Percentiles rank a stretch among this genome's conserved stretches.
These are phyloP conservation scores for Heterotis niloticus DNA, from an alignment of 2,113 vertebrate species.

Conservation along the genomic window DNA sequence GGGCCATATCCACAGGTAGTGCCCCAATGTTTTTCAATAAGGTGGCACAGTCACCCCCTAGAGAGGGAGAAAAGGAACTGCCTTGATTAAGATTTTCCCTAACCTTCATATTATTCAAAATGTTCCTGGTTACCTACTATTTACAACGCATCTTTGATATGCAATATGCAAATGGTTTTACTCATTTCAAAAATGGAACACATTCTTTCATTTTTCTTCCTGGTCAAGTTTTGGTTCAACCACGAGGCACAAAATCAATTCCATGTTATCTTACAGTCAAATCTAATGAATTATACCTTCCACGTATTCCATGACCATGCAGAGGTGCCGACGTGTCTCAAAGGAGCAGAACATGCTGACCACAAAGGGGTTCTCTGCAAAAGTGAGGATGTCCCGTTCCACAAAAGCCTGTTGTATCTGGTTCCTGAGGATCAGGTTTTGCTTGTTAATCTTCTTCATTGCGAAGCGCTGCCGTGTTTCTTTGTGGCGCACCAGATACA, in stretches of 20 bases:
- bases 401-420: constrained; percentile 97
- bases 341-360: constrained; percentile 98
- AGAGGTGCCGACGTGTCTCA: constrained; percentile 85
- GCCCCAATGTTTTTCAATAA: constrained; percentile 93
- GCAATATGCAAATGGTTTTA: background rate
- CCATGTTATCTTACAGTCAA: background rate
- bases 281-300: constrained; percentile 69
- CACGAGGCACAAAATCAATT: no score
- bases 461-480: constrained; percentile 87
- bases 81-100: background rate
- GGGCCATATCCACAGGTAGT: constrained; percentile 86
- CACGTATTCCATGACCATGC: constrained; percentile 97
- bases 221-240: no score
- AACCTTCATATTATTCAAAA: background rate
- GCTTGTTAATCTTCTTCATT: constrained; percentile 96
- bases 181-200: no score
- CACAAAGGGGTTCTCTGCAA: constrained; percentile 93
- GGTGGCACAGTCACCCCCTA: constrained; percentile 88
- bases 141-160: background rate
- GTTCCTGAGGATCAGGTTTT: constrained; percentile 90
- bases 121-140: background rate
- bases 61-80: background rate
- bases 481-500: constrained; percentile 86
- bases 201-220: background rate
- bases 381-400: constrained; percentile 93